Evolutionary conservation across 92 coral and sea anemone species (phyloP).

Genomic region (Porites evermanni): DNA sequence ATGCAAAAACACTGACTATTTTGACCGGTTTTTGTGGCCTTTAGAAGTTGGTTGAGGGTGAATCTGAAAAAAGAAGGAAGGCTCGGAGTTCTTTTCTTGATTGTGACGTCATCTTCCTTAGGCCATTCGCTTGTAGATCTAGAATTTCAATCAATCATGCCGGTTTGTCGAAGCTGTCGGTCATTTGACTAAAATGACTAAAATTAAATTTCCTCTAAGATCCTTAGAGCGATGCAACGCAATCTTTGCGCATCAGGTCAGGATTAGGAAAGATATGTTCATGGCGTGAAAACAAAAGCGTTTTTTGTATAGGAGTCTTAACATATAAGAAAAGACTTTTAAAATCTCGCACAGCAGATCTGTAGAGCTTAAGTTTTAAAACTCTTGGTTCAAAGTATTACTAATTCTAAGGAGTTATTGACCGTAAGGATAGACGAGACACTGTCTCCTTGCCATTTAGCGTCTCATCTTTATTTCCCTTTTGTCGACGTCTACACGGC

Average conservation of each 20-base stretch:
- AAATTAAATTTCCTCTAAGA: not conserved
- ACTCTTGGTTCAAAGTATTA: not conserved
- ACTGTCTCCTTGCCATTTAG: too few species aligned
- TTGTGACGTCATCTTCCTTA: not conserved
- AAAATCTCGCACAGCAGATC: conserved; percentile 1
- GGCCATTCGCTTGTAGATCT: not conserved
- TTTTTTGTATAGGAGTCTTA: conserved; percentile 8
- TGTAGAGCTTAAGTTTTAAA: not conserved
- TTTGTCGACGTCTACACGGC: not conserved
- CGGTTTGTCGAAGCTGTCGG: not conserved
- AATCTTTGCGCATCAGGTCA: not conserved
- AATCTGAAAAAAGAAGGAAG: not conserved
- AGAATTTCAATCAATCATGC: not conserved
- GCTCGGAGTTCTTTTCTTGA: not conserved
- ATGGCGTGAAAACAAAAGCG: conserved; percentile 12
- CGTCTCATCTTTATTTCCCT: not conserved
- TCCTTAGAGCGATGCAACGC: not conserved
- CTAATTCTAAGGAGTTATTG: not conserved
- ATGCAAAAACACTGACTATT: too few species aligned
- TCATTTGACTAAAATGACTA: not conserved
- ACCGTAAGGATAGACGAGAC: too few species aligned
- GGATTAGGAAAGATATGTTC: conserved; percentile 27
- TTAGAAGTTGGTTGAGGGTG: too few species aligned
- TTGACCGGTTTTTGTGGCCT: too few species aligned
- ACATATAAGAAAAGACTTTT: not conserved